phyloP scores from a whole-genome alignment of 1,140 invertebrate genomes.

The Gonatopus flavifemur region DNA sequence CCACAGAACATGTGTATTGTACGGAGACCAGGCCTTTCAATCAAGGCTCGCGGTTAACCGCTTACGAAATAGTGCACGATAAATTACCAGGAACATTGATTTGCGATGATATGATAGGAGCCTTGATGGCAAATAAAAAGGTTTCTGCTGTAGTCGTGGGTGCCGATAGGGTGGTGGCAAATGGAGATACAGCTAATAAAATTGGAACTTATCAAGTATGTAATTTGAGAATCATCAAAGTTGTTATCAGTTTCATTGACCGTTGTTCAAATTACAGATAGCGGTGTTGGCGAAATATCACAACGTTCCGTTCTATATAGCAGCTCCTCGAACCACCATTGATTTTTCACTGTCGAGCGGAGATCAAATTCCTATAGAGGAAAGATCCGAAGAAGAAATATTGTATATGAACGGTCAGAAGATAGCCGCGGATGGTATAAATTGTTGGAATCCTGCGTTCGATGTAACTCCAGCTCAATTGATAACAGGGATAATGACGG shows the following conservation, averaged over 20 bases:
- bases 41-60: slow-evolving; percentile 93
- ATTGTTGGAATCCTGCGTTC: slow-evolving; percentile 98
- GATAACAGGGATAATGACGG: slow-evolving; percentile 95
- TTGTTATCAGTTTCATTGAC: background rate
- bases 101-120: slow-evolving; percentile 93
- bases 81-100: slow-evolving; percentile 91
- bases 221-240: slow-evolving; percentile 1
- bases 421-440: slow-evolving; percentile 86
- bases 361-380: slow-evolving; percentile 89
- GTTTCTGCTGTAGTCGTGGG: slow-evolving; percentile 83
- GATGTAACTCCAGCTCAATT: slow-evolving; percentile 95
- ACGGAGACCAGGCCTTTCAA: slow-evolving; percentile 98
- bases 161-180: slow-evolving; percentile 87
- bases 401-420: slow-evolving; percentile 79
- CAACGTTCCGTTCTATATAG: slow-evolving; percentile 92
- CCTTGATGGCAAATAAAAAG: slow-evolving; percentile 80
- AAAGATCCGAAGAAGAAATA: slow-evolving; percentile 87
- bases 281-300: slow-evolving; percentile 91
- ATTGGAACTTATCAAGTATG: slow-evolving; percentile 93
- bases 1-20: slow-evolving; percentile 85
- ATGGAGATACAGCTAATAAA: slow-evolving; percentile 99
- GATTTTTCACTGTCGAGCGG: slow-evolving; percentile 81
- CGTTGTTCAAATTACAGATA: slow-evolving; percentile 62
- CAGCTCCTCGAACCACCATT: slow-evolving; percentile 90
- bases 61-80: slow-evolving; percentile 92